These are phyloP conservation scores for Leuciscus waleckii DNA, from an alignment of 2,797 vertebrate genomes.

Conservation along the genomic window DNA sequence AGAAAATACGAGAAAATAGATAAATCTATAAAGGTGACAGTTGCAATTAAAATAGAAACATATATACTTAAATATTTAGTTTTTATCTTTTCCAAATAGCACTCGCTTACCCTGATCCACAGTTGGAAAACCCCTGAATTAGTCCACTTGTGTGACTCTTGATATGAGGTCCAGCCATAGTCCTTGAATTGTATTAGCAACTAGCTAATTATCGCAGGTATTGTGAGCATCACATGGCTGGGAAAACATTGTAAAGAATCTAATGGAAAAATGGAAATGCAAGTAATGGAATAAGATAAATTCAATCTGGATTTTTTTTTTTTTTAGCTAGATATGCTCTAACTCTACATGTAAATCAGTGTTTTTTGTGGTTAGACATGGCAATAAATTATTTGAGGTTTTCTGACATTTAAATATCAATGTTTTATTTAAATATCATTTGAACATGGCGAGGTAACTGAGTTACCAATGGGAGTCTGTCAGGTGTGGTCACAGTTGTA, in stretches of 20 bases:
- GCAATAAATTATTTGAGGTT: not conserved
- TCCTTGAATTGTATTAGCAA: not conserved
- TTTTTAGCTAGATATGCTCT: no score
- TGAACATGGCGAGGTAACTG: not conserved
- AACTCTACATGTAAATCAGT: not conserved
- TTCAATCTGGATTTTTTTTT: no score
- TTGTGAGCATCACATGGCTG: not conserved
- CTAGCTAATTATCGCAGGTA: not conserved
- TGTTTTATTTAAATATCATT: not conserved
- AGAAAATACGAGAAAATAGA: not conserved
- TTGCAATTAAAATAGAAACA: not conserved
- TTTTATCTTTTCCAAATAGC: not conserved
- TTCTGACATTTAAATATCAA: not conserved
- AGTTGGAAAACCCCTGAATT: not conserved
- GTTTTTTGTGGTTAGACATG: not conserved
- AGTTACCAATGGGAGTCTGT: conserved; percentile 7
- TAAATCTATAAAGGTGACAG: no score
- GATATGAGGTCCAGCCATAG: not conserved
- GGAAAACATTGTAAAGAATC: not conserved
- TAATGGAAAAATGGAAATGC: not conserved
- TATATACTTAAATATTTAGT: not conserved
- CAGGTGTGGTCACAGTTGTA: not conserved
- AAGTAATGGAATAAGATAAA: not conserved
- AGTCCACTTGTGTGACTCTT: not conserved
- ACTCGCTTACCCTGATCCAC: not conserved